Percentiles rank a stretch among this genome's conserved stretches.
Evolutionary conservation across 2,888 invertebrate species (phyloP).

Genomic region (Gerosis bhagava): DNA sequence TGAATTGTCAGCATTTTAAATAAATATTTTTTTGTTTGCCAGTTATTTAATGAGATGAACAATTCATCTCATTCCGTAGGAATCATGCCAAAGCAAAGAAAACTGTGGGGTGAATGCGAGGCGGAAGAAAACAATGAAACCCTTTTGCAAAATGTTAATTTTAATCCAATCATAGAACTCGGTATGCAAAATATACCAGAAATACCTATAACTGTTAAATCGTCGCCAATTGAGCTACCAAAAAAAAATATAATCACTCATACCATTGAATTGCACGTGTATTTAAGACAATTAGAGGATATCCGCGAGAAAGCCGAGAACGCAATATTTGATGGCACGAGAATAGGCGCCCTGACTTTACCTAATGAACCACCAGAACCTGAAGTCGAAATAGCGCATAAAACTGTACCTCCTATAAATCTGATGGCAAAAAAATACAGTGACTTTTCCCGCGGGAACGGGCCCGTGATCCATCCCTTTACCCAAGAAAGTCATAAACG

Average conservation of each 20-base stretch:
- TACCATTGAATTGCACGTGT: slow-evolving; percentile 68
- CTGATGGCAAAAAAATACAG: slow-evolving; percentile 69
- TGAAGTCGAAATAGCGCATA: slow-evolving; percentile 55
- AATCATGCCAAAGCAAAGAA: slow-evolving; percentile 49
- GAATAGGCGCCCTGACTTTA: slow-evolving; percentile 56
- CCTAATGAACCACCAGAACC: slow-evolving; percentile 63
- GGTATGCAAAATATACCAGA: slow-evolving; percentile 78
- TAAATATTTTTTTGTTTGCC: too few relatives aligned
- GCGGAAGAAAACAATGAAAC: slow-evolving; percentile 58
- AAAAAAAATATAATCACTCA: slow-evolving; percentile 70
- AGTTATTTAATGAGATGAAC: too few relatives aligned
- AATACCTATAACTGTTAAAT: slow-evolving; percentile 71
- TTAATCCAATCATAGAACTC: slow-evolving; percentile 75
- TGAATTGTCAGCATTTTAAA: too few relatives aligned
- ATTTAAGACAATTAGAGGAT: slow-evolving; percentile 57
- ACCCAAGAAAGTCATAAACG: slow-evolving; percentile 73
- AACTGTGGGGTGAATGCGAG: slow-evolving; percentile 72
- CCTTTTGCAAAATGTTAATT: slow-evolving; percentile 68
- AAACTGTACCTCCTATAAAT: slow-evolving; percentile 59
- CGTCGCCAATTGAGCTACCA: slow-evolving; percentile 70
- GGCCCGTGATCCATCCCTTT: slow-evolving; percentile 63
- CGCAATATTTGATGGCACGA: slow-evolving; percentile 57
- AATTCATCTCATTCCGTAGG: too few relatives aligned
- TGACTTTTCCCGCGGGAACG: slow-evolving; percentile 70
- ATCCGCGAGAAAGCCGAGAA: slow-evolving; percentile 64